Conservation (phyloP, 2,888 invertebrate genomes). For the Ariolimax columbianus region DNA sequence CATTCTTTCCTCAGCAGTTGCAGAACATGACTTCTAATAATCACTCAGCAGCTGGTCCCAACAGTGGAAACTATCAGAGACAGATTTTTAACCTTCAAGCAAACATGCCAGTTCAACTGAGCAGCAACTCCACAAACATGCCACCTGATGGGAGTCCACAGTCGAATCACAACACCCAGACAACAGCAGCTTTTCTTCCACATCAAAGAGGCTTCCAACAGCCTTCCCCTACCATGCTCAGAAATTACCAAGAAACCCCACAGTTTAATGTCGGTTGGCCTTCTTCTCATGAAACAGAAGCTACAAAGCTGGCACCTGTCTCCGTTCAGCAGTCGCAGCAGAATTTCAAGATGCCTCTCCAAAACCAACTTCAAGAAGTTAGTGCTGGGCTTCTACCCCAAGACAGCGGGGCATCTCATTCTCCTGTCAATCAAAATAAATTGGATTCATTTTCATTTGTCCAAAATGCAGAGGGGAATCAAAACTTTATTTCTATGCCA, state of each 20-base stretch:
- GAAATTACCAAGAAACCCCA: conserved; percentile 17
- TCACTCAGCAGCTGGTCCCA: not conserved
- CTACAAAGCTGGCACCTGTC: not conserved
- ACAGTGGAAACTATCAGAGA: not conserved
- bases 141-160: conserved; percentile 4
- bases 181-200: not conserved
- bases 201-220: not conserved
- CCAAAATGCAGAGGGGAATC: not conserved
- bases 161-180: not conserved
- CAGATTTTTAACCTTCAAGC: not conserved
- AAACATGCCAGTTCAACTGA: not conserved
- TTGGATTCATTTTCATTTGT: not conserved
- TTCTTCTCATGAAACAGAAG: not conserved
- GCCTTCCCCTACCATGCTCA: not conserved
- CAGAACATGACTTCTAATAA: not conserved
- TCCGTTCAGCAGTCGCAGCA: not conserved
- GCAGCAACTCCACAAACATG: not conserved
- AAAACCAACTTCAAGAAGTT: not conserved
- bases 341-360: not conserved
- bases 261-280: conserved; percentile 9
- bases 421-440: not conserved
- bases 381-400: not conserved
- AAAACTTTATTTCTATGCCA: not conserved
- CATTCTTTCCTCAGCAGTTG: not conserved
- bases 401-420: not conserved